A percentile compares a stretch with the other conserved stretches of the same genome.
Evolutionary conservation across 2,797 vertebrate species (phyloP).

Genomic region (Centroberyx gerrardi): DNA sequence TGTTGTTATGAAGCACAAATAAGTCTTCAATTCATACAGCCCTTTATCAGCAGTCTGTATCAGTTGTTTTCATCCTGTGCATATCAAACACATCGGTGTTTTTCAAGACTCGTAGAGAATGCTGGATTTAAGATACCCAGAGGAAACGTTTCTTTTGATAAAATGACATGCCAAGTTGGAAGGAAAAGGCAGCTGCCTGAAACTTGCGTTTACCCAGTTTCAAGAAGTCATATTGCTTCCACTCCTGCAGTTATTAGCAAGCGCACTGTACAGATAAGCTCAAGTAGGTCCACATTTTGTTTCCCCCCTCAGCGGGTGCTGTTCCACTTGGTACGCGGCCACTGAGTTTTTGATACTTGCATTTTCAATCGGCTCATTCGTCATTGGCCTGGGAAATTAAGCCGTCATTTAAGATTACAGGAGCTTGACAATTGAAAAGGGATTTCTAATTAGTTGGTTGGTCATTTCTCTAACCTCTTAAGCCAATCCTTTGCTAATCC

Average conservation of each 20-base stretch:
- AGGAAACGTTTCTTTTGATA: background rate
- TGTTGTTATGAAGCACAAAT: slow-evolving; percentile 14
- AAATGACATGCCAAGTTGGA: background rate
- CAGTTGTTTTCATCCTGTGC: background rate
- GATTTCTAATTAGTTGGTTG: slow-evolving; percentile 84
- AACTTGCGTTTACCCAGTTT: background rate
- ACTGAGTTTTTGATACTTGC: slow-evolving; percentile 47
- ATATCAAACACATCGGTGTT: background rate
- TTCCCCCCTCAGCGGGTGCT: slow-evolving; percentile 39
- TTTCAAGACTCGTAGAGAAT: background rate
- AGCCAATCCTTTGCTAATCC: slow-evolving; percentile 80
- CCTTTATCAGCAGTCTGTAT: background rate
- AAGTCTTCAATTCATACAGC: background rate
- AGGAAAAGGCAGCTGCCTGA: background rate
- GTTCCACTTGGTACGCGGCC: slow-evolving; percentile 42
- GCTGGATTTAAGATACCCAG: background rate
- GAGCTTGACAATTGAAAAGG: slow-evolving; percentile 81
- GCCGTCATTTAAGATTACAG: slow-evolving; percentile 80
- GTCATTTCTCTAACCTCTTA: slow-evolving; percentile 77
- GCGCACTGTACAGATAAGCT: slow-evolving; percentile 35
- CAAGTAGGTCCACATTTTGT: slow-evolving; percentile 38
- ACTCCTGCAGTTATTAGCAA: slow-evolving; percentile 15
- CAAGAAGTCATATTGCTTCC: background rate
- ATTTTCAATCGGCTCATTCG: slow-evolving; percentile 70
- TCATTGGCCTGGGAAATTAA: slow-evolving; percentile 74